Percentiles rank a stretch among this genome's conserved stretches.
phyloP scores from a whole-genome alignment of 2,113 vertebrate species.

The Hippocampus abdominalis region DNA sequence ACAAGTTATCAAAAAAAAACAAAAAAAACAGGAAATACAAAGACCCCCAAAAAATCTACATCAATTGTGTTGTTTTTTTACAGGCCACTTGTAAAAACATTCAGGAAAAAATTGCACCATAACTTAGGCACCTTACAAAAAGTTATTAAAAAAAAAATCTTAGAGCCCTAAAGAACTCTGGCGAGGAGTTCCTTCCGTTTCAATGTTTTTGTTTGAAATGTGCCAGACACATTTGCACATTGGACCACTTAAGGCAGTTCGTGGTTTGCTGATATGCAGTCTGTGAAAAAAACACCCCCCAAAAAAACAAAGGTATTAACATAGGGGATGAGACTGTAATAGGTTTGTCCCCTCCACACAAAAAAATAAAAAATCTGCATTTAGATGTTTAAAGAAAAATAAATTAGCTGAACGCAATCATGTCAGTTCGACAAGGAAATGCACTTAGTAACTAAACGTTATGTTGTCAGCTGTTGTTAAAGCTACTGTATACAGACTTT shows the following conservation, averaged over 20 bases:
- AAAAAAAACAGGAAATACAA: slow-evolving; percentile 47
- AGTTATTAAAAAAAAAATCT: slow-evolving; percentile 16
- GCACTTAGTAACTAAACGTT: background rate
- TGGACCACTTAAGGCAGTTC: background rate
- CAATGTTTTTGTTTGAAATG: slow-evolving; percentile 3
- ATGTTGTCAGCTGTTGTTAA: background rate
- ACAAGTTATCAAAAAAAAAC: slow-evolving; percentile 29
- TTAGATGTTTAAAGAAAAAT: background rate
- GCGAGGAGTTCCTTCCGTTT: slow-evolving; percentile 14
- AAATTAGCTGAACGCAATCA: background rate
- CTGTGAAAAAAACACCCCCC: background rate
- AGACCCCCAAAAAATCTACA: slow-evolving; percentile 49
- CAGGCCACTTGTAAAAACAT: slow-evolving; percentile 58
- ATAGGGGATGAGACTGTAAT: background rate
- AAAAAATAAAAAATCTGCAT: background rate
- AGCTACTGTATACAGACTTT: background rate
- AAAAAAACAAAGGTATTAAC: background rate
- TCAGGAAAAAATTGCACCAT: slow-evolving; percentile 54
- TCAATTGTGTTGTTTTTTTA: slow-evolving; percentile 27
- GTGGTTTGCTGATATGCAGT: background rate
- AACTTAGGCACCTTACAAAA: slow-evolving; percentile 64
- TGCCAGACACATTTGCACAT: background rate
- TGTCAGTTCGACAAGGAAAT: background rate
- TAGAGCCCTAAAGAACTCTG: slow-evolving; percentile 37
- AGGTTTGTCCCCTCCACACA: background rate